phyloP scores from a whole-genome alignment of 2,113 vertebrate genomes.

The Ondatra zibethicus region DNA sequence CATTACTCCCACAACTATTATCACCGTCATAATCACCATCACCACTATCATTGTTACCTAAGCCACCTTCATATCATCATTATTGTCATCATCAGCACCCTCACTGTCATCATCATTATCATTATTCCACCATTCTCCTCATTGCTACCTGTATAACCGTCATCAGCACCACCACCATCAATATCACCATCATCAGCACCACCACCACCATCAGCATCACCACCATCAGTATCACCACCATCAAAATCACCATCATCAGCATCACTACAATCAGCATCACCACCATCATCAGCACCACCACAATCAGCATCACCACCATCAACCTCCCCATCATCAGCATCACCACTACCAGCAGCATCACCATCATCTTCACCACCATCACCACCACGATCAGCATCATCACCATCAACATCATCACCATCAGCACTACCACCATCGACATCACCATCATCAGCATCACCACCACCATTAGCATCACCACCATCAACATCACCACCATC shows the following conservation, averaged over 20 bases:
- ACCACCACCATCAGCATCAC: not conserved
- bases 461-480: rapidly evolving
- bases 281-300: not conserved
- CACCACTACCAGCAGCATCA: not conserved
- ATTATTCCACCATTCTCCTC: too few relatives aligned
- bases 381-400: rapidly evolving
- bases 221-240: rapidly evolving
- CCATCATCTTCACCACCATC: rapidly evolving
- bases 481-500: not conserved
- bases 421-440: rapidly evolving
- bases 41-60: too few relatives aligned
- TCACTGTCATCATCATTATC: too few relatives aligned
- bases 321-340: not conserved
- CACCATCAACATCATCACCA: rapidly evolving
- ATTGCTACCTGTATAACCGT: too few relatives aligned
- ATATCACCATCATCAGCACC: rapidly evolving
- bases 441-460: rapidly evolving
- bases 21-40: too few relatives aligned
- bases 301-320: rapidly evolving
- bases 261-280: rapidly evolving
- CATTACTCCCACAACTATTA: not conserved
- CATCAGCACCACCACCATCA: not conserved
- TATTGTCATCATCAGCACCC: too few relatives aligned
- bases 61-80: too few relatives aligned
- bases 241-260: rapidly evolving